Conservation (phyloP, 1,140 invertebrate genomes). For the honey bee (Apis mellifera) region DNA sequence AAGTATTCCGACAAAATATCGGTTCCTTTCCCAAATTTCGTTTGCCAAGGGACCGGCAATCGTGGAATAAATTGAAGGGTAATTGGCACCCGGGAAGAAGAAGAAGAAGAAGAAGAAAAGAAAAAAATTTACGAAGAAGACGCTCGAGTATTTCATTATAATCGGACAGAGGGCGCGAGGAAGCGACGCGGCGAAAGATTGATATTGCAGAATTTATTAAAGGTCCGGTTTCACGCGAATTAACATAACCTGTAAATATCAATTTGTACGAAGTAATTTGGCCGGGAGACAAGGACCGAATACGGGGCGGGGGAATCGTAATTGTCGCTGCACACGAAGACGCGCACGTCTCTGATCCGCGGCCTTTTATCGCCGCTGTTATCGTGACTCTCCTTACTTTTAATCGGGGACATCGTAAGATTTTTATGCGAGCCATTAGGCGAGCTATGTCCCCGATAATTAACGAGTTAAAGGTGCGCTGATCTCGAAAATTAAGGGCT, state of each 20-base stretch:
- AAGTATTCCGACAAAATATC: background rate
- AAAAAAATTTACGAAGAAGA: background rate
- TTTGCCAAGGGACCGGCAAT: background rate
- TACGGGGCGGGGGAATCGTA: background rate
- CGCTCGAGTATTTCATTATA: constrained; percentile 14
- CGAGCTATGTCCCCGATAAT: constrained; percentile 37
- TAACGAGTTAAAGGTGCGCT: constrained; percentile 38
- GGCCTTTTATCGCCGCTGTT: background rate
- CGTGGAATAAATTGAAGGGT: background rate
- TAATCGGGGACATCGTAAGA: constrained; percentile 32
- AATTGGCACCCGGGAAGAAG: background rate
- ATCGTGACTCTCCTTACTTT: constrained; percentile 16
- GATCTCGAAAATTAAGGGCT: constrained; percentile 31
- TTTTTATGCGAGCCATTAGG: constrained; percentile 44
- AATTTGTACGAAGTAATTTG: constrained; percentile 38
- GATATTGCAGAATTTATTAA: constrained; percentile 36
- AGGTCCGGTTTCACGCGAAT: constrained; percentile 29
- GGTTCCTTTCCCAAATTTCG: background rate
- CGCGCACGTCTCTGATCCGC: background rate
- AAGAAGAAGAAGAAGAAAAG: background rate
- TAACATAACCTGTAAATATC: constrained; percentile 49
- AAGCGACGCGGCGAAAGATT: constrained; percentile 35
- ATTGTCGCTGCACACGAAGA: background rate
- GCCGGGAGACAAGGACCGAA: background rate
- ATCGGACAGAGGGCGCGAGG: constrained; percentile 6